phyloP scores from a whole-genome alignment of 2,113 vertebrate species.

The Pelusios castaneus region DNA sequence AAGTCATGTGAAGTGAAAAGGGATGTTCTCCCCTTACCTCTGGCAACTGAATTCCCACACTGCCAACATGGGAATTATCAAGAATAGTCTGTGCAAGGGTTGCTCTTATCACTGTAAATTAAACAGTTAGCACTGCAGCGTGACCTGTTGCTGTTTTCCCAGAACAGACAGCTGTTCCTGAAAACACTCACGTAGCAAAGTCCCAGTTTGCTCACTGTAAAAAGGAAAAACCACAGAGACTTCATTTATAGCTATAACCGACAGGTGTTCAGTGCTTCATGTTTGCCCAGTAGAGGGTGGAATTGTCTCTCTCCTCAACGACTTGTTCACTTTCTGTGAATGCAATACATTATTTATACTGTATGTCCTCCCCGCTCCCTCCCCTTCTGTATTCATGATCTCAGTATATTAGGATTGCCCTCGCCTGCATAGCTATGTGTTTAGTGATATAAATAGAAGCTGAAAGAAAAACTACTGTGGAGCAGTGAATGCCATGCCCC shows the following conservation, averaged over 20 bases:
- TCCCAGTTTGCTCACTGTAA: slow-evolving; percentile 32
- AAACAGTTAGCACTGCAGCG: slow-evolving; percentile 62
- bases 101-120: slow-evolving; percentile 64
- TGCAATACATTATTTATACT: slow-evolving; percentile 22
- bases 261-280: slow-evolving; percentile 40
- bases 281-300: slow-evolving; percentile 34
- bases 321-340: slow-evolving; percentile 55
- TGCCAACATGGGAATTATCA: slow-evolving; percentile 34
- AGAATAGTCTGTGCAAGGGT: not conserved
- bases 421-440: slow-evolving; percentile 25
- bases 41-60: slow-evolving; percentile 54
- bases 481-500: not conserved
- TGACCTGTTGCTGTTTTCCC: slow-evolving; percentile 69
- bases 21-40: slow-evolving; percentile 37
- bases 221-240: slow-evolving; percentile 25
- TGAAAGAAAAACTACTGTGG: not conserved
- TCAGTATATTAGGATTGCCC: slow-evolving; percentile 15
- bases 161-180: slow-evolving; percentile 66
- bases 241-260: slow-evolving; percentile 64
- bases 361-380: not conserved
- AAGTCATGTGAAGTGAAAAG: rapidly evolving
- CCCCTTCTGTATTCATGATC: slow-evolving; percentile 28
- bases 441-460: slow-evolving; percentile 17
- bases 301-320: slow-evolving; percentile 31
- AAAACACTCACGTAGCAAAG: slow-evolving; percentile 46